A percentile compares a stretch with the other conserved stretches of the same genome.
Evolutionary conservation across 2,113 vertebrate species (phyloP).

Genomic region (Uria lomvia): DNA sequence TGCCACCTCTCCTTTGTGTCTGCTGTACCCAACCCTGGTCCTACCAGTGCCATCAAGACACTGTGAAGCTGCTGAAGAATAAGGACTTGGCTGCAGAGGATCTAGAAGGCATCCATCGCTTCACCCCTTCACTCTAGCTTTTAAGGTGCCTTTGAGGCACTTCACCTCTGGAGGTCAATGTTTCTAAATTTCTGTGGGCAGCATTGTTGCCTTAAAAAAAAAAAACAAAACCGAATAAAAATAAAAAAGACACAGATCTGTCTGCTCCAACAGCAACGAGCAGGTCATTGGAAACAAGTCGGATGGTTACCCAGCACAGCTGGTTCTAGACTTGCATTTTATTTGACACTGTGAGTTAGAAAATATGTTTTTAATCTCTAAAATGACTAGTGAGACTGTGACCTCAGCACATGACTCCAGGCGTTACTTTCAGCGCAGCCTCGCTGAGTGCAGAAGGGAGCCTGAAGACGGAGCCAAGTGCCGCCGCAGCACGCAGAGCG

Average conservation of each 20-base stretch:
- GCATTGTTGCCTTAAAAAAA: background rate
- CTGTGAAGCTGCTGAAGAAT: background rate
- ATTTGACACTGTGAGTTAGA: background rate
- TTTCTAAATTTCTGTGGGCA: background rate
- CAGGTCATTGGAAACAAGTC: background rate
- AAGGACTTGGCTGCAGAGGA: background rate
- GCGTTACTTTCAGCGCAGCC: background rate
- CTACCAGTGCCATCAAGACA: rapidly evolving
- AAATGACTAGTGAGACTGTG: background rate
- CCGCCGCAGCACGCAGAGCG: rapidly evolving
- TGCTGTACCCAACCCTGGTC: background rate
- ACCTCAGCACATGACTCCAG: background rate
- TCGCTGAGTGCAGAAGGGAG: background rate
- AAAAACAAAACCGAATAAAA: background rate
- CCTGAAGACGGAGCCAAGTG: background rate
- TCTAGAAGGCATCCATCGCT: rapidly evolving
- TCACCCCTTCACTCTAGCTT: background rate
- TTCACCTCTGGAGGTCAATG: background rate
- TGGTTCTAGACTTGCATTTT: background rate
- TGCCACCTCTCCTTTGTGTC: background rate
- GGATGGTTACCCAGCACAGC: background rate
- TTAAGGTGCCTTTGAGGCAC: too few species aligned
- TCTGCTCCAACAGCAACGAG: background rate
- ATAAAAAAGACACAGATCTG: background rate
- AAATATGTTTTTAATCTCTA: background rate